Base-by-base conservation (phyloP, 2,888 invertebrate species). In the Diploptera punctata region DNA sequence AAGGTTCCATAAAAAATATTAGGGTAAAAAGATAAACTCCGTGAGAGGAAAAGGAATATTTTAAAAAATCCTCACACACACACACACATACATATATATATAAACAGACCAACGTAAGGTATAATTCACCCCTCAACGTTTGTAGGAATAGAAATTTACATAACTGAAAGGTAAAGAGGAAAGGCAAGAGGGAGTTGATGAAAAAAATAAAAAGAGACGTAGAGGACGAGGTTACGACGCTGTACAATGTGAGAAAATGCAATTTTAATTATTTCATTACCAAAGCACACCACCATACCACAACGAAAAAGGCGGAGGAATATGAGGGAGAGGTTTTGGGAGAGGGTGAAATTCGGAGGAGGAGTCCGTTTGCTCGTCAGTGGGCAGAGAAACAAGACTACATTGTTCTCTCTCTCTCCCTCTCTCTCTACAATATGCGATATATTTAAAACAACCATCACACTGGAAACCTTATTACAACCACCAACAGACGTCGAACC, bases 181-280 rank as follows among this genome's bases (percentile, higher is more conserved):
- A 29, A 44, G 5, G 65, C 26, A 26, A 44, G 47, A 65, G 44
- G 47, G 47, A 44, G 26, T n/a, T n/a, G n/a, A n/a, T n/a, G n/a
- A n/a, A n/a, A 44, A 65, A 65, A 47, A 65, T 26, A 44, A 65
- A 65, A 65, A 65, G 44, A 47, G 44, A 47, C 44, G 44, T 9
- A 47, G 65, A 65, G 65, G 44, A 65, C 18, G 65, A 47, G 65
- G 65, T 65, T 47, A 65, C 65, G 65, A 65, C 65, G 65, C 26
- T 47, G 47, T 29, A 65, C 65, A 69, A 69, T 69, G 69, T 43
- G 69, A 69, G 69, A 69, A 69, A 69, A 69, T 69, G 69, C 69
- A 69, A 69, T 69, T 69, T 69, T 71, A 67, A 71, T 67, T 71
- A 62, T 67, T 68, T 68, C 68, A 71, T 65, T 71, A 71, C 65